Base-by-base conservation (phyloP, 64 coral and sea anemone genomes). In the Dendrophyllia cribrosa region DNA sequence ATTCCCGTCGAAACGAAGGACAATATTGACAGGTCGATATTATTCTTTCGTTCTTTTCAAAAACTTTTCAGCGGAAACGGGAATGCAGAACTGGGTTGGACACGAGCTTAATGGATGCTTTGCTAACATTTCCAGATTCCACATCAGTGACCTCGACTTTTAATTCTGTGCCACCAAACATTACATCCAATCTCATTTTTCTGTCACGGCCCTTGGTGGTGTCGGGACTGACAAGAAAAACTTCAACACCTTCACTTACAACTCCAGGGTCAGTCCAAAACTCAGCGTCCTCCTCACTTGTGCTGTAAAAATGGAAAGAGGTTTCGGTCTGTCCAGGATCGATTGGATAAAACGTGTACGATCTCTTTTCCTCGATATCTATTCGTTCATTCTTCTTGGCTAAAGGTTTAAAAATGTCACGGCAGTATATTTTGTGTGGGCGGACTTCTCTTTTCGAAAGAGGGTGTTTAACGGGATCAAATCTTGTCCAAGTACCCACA, bases 141-240 rank as follows among this genome's bases (percentile, higher is more conserved):
- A 80, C 77, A 16, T 80, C 77, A 16, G 58, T 61, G 77, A 62
- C 77, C 0, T 61, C 0, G 3, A 80, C 77, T 43, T 48, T 80
- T 59, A 61, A 61, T 56, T 80, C 77, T 7, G 77, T n/a, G 1
- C 77, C 77, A 80, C 77, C 77, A 44, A 80, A 80, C 77, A 43
- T 80, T 6, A 80, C 77, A 61, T 80, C 77, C 14, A 80, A 3
- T n/a, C 34, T 61, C 58, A 80, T 16, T 22, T 80, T 10, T 44
- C 77, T 59, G 77, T 80, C 55, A 44, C 52, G 15, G 3, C 77
- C 77, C 58, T 80, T 80, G 12, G 77, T 20, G 23, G 77, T 80
- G 7, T 80, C 58, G 43, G 77, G 77, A 9, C 0, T 80, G 5
- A 22, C 0, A 62, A 80, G 2, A 24, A 46, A 23, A 61, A 80